Base-by-base conservation (phyloP, 2,113 vertebrate genomes). In the Benitochromis conjunctus region DNA sequence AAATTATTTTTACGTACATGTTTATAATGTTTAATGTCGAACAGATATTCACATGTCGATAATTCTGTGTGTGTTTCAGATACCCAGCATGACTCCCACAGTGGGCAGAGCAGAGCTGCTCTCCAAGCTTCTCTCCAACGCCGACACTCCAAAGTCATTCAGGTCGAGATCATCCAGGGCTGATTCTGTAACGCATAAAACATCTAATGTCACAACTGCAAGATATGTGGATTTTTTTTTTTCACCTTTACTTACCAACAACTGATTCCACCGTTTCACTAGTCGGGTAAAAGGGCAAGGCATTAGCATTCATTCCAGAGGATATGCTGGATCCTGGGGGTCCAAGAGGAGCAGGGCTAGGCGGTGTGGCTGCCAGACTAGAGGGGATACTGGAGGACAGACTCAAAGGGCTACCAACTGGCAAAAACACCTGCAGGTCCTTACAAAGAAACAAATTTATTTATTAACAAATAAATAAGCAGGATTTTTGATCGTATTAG, bases 241-340 rank as follows among this genome's bases (percentile, higher is more conserved):
- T 3, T 12, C 8, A 13, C 1, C 5, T 24, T 56, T 4, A 92
- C 96, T 96, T 94, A 99, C 98, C 98, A 91, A 99, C 98, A 74
- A 99, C 98, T 18, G 98, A 99, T 95, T 99, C 98, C 84, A 99
- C 98, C 1, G 98, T 99, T 95, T 99, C 98, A 79, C 98, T 99
- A 94, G 98, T 98, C 83, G 98, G 98, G 91, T 99, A 99, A 95
- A 99, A 99, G 78, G 98, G 98, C 94, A 99, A 96, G 48, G 98
- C 98, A 38, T 99, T 99, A 91, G 98, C 98, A 77, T 99, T 99
- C 98, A 99, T 99, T 94, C 98, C 98, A 12, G 98, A 97, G 64
- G 97, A 94, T 60, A 94, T 71, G 64, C 91, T 54, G 9, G 88
- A 91, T 11, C 92, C 92, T 0, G 77, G 90, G 4, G 96, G 97